Evolutionary conservation across 2,888 invertebrate genomes (phyloP).

Genomic region (Dicycla oo): DNA sequence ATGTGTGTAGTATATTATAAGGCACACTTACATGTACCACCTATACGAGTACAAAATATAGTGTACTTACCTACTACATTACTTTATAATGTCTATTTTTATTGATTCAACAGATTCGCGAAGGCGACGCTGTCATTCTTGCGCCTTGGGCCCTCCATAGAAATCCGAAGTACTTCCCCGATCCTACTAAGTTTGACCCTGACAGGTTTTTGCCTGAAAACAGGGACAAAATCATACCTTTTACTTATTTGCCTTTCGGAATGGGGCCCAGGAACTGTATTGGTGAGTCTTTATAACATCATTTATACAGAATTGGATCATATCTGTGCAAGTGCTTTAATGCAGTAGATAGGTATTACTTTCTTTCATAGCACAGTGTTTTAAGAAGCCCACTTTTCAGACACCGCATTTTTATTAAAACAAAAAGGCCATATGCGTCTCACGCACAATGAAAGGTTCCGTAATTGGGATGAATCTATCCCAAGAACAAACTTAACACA

Average conservation of each 20-base stretch:
- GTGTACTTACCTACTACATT: background rate
- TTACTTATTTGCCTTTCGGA: constrained; percentile 76
- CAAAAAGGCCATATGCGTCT: too few relatives aligned
- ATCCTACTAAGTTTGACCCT: constrained; percentile 78
- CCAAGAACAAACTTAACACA: too few relatives aligned
- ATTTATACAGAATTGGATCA: background rate
- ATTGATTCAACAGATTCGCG: constrained; percentile 72
- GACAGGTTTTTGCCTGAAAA: constrained; percentile 77
- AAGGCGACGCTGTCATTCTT: constrained; percentile 77
- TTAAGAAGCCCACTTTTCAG: background rate
- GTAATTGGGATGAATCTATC: too few relatives aligned
- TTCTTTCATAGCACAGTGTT: background rate
- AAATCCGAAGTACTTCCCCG: constrained; percentile 72
- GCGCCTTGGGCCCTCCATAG: constrained; percentile 78
- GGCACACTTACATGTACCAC: background rate
- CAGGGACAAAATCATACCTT: constrained; percentile 70
- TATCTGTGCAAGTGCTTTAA: background rate
- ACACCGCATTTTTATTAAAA: background rate
- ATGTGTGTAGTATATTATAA: background rate
- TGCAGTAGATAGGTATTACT: background rate
- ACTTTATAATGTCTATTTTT: background rate
- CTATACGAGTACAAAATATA: background rate
- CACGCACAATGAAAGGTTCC: too few relatives aligned
- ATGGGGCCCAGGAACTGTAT: constrained; percentile 79
- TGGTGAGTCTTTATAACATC: constrained; percentile 65